phyloP scores from a whole-genome alignment of 2,113 vertebrate species.

The Cephalopholis sonnerati region DNA sequence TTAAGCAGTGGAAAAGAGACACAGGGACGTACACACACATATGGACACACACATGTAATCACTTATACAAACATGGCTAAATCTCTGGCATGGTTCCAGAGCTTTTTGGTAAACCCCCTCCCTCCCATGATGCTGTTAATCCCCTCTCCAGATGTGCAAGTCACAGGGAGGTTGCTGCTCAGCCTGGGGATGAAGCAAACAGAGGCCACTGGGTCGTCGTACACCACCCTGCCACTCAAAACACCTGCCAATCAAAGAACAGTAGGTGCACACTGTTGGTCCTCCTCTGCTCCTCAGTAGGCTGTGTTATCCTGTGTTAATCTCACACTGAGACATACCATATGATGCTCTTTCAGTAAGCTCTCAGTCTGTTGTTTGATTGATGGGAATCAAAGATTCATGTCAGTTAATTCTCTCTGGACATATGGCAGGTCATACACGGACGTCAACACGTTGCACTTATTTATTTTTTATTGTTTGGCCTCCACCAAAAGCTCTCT shows the following conservation, averaged over 20 bases:
- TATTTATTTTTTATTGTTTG: no score
- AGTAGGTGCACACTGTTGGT: neutral
- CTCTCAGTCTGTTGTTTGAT: neutral
- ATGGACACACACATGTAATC: constrained; percentile 10
- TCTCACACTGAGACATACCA: constrained; percentile 8
- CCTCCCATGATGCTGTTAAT: constrained; percentile 42
- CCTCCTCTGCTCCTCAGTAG: neutral
- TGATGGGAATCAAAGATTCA: constrained; percentile 6
- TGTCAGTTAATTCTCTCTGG: neutral
- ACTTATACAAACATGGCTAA: neutral
- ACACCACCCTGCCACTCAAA: neutral
- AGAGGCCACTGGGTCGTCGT: neutral
- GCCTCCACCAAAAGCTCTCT: no score
- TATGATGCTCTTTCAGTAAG: neutral
- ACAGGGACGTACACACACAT: neutral
- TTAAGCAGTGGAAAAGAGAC: neutral
- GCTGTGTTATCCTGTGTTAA: constrained; percentile 19
- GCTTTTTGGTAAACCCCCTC: constrained; percentile 10
- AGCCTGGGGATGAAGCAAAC: constrained; percentile 31
- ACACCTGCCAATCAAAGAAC: constrained; percentile 24
- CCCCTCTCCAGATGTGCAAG: constrained; percentile 46
- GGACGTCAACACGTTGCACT: neutral
- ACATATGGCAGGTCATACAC: neutral
- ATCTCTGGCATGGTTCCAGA: constrained; percentile 7
- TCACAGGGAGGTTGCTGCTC: constrained; percentile 10